Evolutionary conservation across 1,140 invertebrate species (phyloP).

Genomic region (Schlechtendalia chinensis): DNA sequence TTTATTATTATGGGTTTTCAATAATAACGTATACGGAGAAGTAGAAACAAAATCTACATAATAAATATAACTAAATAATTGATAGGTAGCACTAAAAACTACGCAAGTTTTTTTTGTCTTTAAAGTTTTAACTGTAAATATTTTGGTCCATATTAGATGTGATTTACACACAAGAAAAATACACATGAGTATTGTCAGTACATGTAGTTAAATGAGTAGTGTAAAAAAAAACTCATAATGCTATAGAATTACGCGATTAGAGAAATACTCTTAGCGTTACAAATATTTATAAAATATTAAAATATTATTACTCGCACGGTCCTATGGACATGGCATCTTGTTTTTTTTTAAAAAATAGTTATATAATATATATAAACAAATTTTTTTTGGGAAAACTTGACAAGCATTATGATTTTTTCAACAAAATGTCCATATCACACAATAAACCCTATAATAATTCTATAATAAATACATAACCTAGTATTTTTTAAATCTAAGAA

Average conservation of each 20-base stretch:
- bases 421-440: conserved; percentile 26
- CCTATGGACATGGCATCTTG: conserved; percentile 8
- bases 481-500: conserved; percentile 40
- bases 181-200: conserved; percentile 48
- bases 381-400: conserved; percentile 25
- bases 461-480: conserved; percentile 47
- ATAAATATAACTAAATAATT: conserved; percentile 48
- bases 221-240: conserved; percentile 29
- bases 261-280: conserved; percentile 22
- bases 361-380: conserved; percentile 33
- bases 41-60: conserved; percentile 49
- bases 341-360: conserved; percentile 17
- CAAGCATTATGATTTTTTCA: conserved; percentile 34
- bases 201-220: conserved; percentile 47
- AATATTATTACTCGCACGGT: conserved; percentile 17
- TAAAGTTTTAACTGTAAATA: conserved; percentile 32
- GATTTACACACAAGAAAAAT: conserved; percentile 38
- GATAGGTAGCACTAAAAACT: conserved; percentile 46
- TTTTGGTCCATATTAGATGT: conserved; percentile 44
- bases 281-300: background rate
- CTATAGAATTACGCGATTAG: conserved; percentile 18
- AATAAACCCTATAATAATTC: conserved; percentile 44
- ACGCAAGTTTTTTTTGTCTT: conserved; percentile 32
- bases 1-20: conserved; percentile 34
- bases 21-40: conserved; percentile 48